These are phyloP conservation scores for Copidosoma aretas DNA, from an alignment of 2,888 invertebrate genomes.

Conservation along the genomic window DNA sequence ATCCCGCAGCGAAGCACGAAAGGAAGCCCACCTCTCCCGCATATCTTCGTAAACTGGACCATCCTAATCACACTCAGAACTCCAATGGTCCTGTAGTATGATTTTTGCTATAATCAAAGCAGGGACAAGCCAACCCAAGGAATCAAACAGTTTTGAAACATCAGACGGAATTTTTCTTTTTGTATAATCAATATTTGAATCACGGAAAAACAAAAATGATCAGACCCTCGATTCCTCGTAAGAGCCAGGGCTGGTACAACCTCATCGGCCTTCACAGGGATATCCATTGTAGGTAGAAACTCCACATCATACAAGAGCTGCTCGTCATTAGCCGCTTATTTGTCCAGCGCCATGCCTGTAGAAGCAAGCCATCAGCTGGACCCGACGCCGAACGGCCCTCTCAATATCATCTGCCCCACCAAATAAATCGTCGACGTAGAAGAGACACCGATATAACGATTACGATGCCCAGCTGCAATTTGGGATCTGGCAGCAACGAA, in stretches of 20 bases:
- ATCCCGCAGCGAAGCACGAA: background rate
- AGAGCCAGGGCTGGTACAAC: no score
- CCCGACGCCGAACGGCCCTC: background rate
- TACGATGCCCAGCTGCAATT: background rate
- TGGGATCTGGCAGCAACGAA: background rate
- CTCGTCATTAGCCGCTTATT: background rate
- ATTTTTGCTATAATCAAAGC: background rate
- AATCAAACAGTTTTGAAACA: background rate
- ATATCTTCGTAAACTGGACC: background rate
- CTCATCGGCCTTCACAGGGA: no score
- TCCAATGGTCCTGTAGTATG: background rate
- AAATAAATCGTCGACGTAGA: background rate
- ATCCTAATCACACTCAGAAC: background rate
- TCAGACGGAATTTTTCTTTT: background rate
- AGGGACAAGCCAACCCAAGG: background rate
- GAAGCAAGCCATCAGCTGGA: background rate
- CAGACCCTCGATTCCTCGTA: no score
- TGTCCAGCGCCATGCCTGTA: background rate
- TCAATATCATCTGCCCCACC: background rate
- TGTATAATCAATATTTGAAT: background rate
- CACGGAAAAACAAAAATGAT: background rate
- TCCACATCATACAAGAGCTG: no score
- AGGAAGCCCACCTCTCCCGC: background rate
- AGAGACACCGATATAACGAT: background rate
- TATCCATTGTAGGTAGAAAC: no score